These are phyloP conservation scores for Drosophila setosimentum DNA, from an alignment of 2,888 invertebrate genomes.

Conservation along the genomic window DNA sequence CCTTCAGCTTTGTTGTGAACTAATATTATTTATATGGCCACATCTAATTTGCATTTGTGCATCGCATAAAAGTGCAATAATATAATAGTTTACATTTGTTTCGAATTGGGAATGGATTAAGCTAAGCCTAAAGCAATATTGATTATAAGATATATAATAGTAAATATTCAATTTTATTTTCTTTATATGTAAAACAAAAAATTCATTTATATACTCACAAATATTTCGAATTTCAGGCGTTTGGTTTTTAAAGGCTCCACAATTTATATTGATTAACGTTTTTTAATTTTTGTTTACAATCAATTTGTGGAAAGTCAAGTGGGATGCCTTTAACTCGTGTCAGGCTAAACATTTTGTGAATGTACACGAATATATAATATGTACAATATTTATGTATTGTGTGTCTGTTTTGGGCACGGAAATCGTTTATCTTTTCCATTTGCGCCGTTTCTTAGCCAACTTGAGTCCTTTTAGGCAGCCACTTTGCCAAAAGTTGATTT, in stretches of 20 bases:
- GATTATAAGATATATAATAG: background rate
- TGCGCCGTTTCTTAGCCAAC: slow-evolving; percentile 27
- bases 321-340: background rate
- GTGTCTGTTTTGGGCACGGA: slow-evolving; percentile 29
- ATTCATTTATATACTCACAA: background rate
- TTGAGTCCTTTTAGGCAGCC: slow-evolving; percentile 44
- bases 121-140: slow-evolving; percentile 32
- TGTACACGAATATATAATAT: background rate
- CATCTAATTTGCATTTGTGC: slow-evolving; percentile 46
- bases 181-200: background rate
- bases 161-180: fast-evolving
- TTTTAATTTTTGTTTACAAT: background rate
- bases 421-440: slow-evolving; percentile 61
- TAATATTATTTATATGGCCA: slow-evolving; percentile 32
- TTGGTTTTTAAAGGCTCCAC: background rate
- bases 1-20: slow-evolving; percentile 14
- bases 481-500: slow-evolving; percentile 65
- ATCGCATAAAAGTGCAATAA: slow-evolving; percentile 36
- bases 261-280: background rate
- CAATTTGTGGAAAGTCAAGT: background rate
- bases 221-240: background rate
- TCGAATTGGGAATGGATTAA: background rate
- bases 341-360: background rate
- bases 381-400: background rate
- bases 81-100: slow-evolving; percentile 13